These are phyloP conservation scores for Anser brachyrhynchus DNA, from an alignment of 2,113 vertebrate genomes.

Conservation along the genomic window DNA sequence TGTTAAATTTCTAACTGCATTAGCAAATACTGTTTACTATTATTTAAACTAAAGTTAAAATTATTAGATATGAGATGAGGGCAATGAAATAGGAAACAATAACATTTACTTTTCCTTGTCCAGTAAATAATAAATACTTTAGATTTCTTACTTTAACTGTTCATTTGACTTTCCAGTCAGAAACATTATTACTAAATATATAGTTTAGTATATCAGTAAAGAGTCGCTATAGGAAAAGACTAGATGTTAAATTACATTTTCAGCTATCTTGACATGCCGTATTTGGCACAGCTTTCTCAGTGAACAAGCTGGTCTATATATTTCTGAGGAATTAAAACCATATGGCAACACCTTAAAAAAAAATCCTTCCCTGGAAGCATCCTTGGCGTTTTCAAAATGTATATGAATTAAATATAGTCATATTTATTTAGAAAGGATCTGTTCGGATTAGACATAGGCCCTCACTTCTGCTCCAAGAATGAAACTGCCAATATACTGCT, in stretches of 20 bases:
- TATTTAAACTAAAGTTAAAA: not conserved
- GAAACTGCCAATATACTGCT: slow-evolving; percentile 1
- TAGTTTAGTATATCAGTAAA: slow-evolving; percentile 30
- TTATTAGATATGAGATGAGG: not conserved
- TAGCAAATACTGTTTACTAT: not conserved
- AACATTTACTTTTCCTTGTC: slow-evolving; percentile 29
- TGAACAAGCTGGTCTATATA: slow-evolving; percentile 77
- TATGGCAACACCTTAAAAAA: slow-evolving; percentile 77
- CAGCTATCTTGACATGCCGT: slow-evolving; percentile 73
- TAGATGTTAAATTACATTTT: slow-evolving; percentile 72
- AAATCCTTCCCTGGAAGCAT: slow-evolving; percentile 70
- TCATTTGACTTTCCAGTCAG: slow-evolving; percentile 61
- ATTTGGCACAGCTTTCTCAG: slow-evolving; percentile 64
- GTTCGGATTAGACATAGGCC: slow-evolving; percentile 14
- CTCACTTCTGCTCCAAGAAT: slow-evolving; percentile 36
- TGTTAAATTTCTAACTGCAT: not conserved
- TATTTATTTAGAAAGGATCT: slow-evolving; percentile 67
- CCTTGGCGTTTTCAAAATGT: slow-evolving; percentile 67
- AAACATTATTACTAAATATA: not conserved
- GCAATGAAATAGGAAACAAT: not conserved
- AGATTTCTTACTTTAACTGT: slow-evolving; percentile 41
- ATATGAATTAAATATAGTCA: slow-evolving; percentile 71
- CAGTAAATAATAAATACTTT: slow-evolving; percentile 54
- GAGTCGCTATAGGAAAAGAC: slow-evolving; percentile 61
- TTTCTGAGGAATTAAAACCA: slow-evolving; percentile 81